Base-by-base conservation (phyloP, 2,797 vertebrate species). In the Microchirus variegatus region DNA sequence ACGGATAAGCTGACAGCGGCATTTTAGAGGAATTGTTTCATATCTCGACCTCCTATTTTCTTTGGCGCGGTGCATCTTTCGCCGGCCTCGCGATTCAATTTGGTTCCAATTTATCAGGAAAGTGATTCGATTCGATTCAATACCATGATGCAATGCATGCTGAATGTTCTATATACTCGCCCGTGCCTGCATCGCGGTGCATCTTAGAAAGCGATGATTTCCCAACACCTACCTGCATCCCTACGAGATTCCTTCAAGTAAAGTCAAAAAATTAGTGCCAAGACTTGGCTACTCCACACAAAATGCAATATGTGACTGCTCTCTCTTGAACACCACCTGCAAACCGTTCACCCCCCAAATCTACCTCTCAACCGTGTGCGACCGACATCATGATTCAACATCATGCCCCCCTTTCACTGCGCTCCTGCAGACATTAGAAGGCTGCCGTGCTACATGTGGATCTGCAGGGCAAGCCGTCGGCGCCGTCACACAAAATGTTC, bases 1-100 rank as follows among this genome's bases (percentile, higher is more conserved):
- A 66, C 73, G 75, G 59, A 86, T 71, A 15, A 80, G 84, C 87
- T 85, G 87, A 87, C 75, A 47, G 58, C 40, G 55, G 62, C 51
- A 51, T 63, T 84, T 85, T 45, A 71, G 44, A 71, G 46, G 67
- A 73, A 35, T 62, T 72, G 35, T 67, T 55, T 53, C 17, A 11
- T 46, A 22, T 18, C 43, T 55, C 18, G 48, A n/a, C 53, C 49
- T 73, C 22, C 36, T 38, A 12, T 16, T 19, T 41, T 31, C 35
- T n/a, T n/a, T 49, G 55, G 42, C 16, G 52, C 57, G 57, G 48
- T 61, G 73, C 54, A 0, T 14, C 14, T 14, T 14, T 18, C 18
- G 1, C 47, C 59, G 64, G 38, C 40, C 38, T 40, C 22, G 5
- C 22, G 22, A 22, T 22, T 22, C 22, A 5, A 22, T 3, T 22